A percentile compares a stretch with the other conserved stretches of the same genome.
Conservation (phyloP, 2,797 vertebrate genomes). For the Peromyscus nudipes region DNA sequence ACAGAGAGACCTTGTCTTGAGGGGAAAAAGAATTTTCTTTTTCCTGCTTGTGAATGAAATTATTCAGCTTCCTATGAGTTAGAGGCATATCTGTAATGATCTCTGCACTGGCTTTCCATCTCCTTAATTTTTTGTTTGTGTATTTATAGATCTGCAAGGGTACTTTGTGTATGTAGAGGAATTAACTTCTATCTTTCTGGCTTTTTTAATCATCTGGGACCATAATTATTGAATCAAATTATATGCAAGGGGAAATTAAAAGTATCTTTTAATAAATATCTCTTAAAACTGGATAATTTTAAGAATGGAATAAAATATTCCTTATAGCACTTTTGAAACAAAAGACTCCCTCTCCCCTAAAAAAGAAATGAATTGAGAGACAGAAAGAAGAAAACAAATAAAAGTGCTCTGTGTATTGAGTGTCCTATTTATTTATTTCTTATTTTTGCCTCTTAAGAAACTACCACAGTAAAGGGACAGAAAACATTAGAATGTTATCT, state of each 20-base stretch:
- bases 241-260: constrained; percentile 36
- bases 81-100: not conserved
- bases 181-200: constrained; percentile 9
- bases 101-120: not conserved
- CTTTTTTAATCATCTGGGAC: constrained; percentile 46
- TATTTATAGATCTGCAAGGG: constrained; percentile 1
- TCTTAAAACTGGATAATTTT: constrained; percentile 34
- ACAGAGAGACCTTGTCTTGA: not conserved
- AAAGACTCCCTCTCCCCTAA: not conserved
- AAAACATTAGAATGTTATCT: constrained; percentile 1
- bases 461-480: not conserved
- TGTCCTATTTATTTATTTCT: not conserved
- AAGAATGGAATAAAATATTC: constrained; percentile 13
- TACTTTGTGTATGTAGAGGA: constrained; percentile 4
- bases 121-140: not conserved
- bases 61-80: not conserved
- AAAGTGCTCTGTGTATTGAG: not conserved
- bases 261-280: constrained; percentile 37
- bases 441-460: not conserved
- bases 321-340: constrained; percentile 30
- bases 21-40: not conserved
- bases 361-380: not conserved
- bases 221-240: constrained; percentile 63
- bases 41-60: not conserved
- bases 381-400: not conserved